Percentiles rank a stretch among this genome's conserved stretches.
These are phyloP conservation scores for Micronycteris hirsuta DNA, from an alignment of 2,113 vertebrate genomes.

Conservation along the genomic window DNA sequence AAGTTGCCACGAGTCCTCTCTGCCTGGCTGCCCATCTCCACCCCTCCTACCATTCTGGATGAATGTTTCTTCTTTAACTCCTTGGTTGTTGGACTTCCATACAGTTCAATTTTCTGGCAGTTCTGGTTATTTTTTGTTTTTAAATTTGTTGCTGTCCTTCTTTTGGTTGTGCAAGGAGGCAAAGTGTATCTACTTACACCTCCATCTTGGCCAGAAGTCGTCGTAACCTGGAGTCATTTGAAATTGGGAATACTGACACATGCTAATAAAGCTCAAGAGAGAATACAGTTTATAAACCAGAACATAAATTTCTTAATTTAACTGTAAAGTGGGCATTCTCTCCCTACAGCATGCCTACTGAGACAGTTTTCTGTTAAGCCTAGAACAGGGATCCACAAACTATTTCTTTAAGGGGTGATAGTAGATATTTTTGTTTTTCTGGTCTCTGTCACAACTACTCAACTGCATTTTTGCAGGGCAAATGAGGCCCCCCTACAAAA, in stretches of 20 bases:
- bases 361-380: neutral
- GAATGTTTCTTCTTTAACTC: no score
- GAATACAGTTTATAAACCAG: slow-evolving; percentile 6
- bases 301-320: neutral
- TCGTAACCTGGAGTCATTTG: neutral
- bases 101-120: no score
- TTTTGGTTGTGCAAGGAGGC: no score
- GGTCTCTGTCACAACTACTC: neutral
- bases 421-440: neutral
- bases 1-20: no score
- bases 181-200: no score
- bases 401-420: neutral
- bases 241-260: neutral
- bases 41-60: no score
- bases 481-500: neutral
- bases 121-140: no score
- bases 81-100: no score
- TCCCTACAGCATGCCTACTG: neutral
- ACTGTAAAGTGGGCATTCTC: neutral
- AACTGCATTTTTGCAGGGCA: neutral
- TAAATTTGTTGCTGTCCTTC: no score
- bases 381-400: neutral
- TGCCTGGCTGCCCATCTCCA: no score
- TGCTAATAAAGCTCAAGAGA: neutral
- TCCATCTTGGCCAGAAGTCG: no score